A percentile compares a stretch with the other conserved stretches of the same genome.
These are phyloP conservation scores for Metaphire vulgaris DNA, from an alignment of 1,140 invertebrate genomes.

Conservation along the genomic window DNA sequence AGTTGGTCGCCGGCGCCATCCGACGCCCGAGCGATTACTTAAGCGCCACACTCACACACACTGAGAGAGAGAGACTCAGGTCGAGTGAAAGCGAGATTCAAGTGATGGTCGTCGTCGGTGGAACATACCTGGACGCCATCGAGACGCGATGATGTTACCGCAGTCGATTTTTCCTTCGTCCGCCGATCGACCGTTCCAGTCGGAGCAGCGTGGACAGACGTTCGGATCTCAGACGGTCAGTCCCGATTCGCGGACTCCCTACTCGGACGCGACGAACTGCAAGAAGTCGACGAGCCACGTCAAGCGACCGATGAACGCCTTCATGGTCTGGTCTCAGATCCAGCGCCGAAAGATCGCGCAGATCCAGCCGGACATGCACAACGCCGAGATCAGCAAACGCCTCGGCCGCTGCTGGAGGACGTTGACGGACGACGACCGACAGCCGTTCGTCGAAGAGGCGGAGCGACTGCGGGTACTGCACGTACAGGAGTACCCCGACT, in stretches of 20 bases:
- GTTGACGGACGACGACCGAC: slow-evolving; percentile 96
- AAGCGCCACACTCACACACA: too few relatives aligned
- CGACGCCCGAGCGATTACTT: too few relatives aligned
- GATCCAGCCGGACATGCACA: slow-evolving; percentile 94
- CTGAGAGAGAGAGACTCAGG: too few relatives aligned
- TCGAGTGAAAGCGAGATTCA: too few relatives aligned
- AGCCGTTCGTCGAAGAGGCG: slow-evolving; percentile 98
- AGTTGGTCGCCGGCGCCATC: too few relatives aligned
- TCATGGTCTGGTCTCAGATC: slow-evolving; percentile 59
- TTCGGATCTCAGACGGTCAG: too few relatives aligned
- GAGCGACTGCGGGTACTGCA: slow-evolving; percentile 91
- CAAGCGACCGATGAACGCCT: slow-evolving; percentile 52
- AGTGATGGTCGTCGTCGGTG: too few relatives aligned
- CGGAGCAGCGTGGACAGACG: too few relatives aligned
- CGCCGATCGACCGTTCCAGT: too few relatives aligned
- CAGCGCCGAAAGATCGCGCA: slow-evolving; percentile 95
- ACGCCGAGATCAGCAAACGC: slow-evolving; percentile 98
- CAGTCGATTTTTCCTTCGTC: too few relatives aligned
- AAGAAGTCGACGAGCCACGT: slow-evolving; percentile 57
- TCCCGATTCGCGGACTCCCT: slow-evolving; percentile 83
- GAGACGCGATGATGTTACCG: too few relatives aligned
- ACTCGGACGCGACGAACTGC: slow-evolving; percentile 86
- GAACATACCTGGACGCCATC: too few relatives aligned
- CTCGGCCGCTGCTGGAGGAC: slow-evolving; percentile 93
- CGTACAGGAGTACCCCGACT: slow-evolving; percentile 99